Percentiles rank a stretch among this genome's conserved stretches.
Evolutionary conservation across 2,113 vertebrate species (phyloP).

Genomic region (Uria aalge): DNA sequence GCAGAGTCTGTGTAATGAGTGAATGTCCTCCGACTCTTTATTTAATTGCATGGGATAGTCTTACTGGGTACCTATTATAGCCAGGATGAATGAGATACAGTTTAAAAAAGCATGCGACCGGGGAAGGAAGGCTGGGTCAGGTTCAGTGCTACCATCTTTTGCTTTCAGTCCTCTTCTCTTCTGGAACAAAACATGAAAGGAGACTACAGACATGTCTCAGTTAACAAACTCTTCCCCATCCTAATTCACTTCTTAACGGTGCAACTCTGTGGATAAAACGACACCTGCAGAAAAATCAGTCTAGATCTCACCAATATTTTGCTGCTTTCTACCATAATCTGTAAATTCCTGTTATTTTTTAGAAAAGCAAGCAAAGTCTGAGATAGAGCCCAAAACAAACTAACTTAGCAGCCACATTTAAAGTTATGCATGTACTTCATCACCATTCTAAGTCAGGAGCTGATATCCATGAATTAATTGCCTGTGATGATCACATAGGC

Average conservation of each 20-base stretch:
- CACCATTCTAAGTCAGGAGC: background rate
- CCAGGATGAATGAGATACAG: background rate
- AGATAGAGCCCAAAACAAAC: background rate
- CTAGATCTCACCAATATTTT: background rate
- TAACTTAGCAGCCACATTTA: background rate
- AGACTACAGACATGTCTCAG: background rate
- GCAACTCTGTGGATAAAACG: background rate
- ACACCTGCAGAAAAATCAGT: background rate
- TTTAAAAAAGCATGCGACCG: background rate
- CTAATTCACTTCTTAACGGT: background rate
- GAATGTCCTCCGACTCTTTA: background rate
- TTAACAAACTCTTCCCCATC: background rate
- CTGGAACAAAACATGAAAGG: background rate
- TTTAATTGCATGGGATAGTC: background rate
- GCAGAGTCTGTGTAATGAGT: background rate
- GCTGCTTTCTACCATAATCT: background rate
- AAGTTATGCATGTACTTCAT: background rate
- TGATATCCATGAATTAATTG: background rate
- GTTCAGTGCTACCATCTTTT: background rate
- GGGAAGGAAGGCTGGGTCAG: background rate
- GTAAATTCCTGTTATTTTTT: background rate
- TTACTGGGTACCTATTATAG: background rate
- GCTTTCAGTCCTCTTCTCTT: background rate
- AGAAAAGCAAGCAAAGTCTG: background rate
- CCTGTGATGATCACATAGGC: background rate